Evolutionary conservation across 1,140 invertebrate genomes (phyloP).

Genomic region (Cydia fagiglandana): DNA sequence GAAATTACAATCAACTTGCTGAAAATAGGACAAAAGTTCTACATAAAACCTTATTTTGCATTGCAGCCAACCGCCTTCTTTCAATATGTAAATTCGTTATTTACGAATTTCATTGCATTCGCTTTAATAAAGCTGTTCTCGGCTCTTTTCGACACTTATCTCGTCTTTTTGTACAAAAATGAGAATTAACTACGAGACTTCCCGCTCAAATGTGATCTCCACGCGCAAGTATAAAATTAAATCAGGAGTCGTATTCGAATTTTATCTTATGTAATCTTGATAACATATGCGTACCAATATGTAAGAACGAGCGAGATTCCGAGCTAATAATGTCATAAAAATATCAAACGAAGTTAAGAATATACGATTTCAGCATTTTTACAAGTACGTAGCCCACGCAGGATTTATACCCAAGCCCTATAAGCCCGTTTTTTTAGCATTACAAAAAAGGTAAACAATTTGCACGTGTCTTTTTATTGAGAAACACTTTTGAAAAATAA

Average conservation of each 20-base stretch:
- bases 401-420: too few relatives aligned
- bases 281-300: too few relatives aligned
- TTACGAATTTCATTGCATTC: conserved; percentile 4
- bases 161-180: not conserved
- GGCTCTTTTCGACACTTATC: not conserved
- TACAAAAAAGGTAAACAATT: too few relatives aligned
- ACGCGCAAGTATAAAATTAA: not conserved
- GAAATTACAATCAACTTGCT: not conserved
- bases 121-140: not conserved
- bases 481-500: too few relatives aligned
- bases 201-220: not conserved
- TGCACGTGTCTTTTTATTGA: too few relatives aligned
- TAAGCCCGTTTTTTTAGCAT: too few relatives aligned
- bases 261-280: too few relatives aligned
- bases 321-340: too few relatives aligned
- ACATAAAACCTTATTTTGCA: not conserved
- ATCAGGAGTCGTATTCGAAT: not conserved
- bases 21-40: not conserved
- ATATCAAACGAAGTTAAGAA: too few relatives aligned
- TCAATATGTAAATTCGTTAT: not conserved
- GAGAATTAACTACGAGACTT: not conserved
- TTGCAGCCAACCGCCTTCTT: not conserved
- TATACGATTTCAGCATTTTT: too few relatives aligned
- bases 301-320: too few relatives aligned
- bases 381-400: too few relatives aligned